Percentiles rank a stretch among this genome's conserved stretches.
Evolutionary conservation across 2,113 vertebrate species (phyloP).

Genomic region (Nasalis larvatus): DNA sequence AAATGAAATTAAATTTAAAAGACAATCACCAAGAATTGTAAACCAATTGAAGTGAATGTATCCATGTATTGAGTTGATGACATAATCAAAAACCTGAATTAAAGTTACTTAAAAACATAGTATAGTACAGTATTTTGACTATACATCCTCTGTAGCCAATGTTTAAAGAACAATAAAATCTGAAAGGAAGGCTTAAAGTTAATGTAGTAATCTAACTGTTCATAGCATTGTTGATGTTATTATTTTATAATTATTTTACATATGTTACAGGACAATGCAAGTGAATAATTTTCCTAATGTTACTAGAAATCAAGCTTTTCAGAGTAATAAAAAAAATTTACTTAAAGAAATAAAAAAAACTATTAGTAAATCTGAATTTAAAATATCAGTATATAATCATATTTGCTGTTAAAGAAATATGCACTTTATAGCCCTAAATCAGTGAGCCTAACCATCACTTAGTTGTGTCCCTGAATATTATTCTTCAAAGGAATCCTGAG

Average conservation of each 20-base stretch:
- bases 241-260: constrained; percentile 12
- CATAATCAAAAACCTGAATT: not conserved
- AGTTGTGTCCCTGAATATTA: not conserved
- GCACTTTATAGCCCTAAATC: not conserved
- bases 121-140: not conserved
- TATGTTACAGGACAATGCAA: not conserved
- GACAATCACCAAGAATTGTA: not conserved
- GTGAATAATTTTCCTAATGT: not conserved
- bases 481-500: not conserved
- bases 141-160: not conserved
- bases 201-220: not conserved
- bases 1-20: not conserved
- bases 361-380: not conserved
- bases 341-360: not conserved
- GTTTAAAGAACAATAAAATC: not conserved
- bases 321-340: not conserved
- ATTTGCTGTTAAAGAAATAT: not conserved
- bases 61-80: not conserved
- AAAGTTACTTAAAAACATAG: not conserved
- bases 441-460: not conserved
- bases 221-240: not conserved
- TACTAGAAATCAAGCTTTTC: not conserved
- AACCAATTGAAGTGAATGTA: not conserved
- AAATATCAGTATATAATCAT: not conserved
- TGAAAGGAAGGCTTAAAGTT: not conserved